phyloP scores from a whole-genome alignment of 2,797 vertebrate species.

The Gymnopithys bicolor region DNA sequence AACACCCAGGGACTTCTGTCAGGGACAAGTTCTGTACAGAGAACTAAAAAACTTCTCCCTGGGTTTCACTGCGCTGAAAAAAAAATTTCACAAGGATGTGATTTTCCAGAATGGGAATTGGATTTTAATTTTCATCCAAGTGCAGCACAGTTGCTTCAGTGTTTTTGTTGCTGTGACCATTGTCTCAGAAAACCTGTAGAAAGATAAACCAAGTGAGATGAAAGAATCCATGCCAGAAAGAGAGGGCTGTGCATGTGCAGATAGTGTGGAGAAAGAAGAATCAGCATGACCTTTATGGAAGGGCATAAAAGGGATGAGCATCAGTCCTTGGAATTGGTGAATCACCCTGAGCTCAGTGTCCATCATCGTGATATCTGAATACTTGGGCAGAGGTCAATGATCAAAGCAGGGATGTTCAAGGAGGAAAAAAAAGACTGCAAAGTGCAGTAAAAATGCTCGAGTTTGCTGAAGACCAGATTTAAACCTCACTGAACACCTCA shows the following conservation, averaged over 20 bases:
- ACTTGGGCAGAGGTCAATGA: constrained; percentile 66
- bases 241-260: constrained; percentile 38
- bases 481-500: constrained; percentile 16
- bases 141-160: background rate
- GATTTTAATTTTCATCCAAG: background rate
- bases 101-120: background rate
- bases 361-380: constrained; percentile 51
- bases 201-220: constrained; percentile 27
- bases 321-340: constrained; percentile 46
- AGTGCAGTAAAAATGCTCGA: constrained; percentile 24
- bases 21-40: background rate
- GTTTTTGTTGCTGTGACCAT: background rate
- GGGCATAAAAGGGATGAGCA: constrained; percentile 45
- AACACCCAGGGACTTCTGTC: background rate
- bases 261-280: constrained; percentile 48
- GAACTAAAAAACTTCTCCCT: constrained; percentile 14
- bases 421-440: constrained; percentile 14
- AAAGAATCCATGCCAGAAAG: constrained; percentile 40
- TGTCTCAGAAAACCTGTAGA: background rate
- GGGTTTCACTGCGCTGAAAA: background rate
- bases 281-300: constrained; percentile 51
- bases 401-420: constrained; percentile 43
- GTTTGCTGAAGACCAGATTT: constrained; percentile 41
- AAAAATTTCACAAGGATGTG: background rate
- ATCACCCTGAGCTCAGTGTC: constrained; percentile 54